These are phyloP conservation scores for Leuctra nigra DNA, from an alignment of 2,888 invertebrate genomes.

Conservation along the genomic window DNA sequence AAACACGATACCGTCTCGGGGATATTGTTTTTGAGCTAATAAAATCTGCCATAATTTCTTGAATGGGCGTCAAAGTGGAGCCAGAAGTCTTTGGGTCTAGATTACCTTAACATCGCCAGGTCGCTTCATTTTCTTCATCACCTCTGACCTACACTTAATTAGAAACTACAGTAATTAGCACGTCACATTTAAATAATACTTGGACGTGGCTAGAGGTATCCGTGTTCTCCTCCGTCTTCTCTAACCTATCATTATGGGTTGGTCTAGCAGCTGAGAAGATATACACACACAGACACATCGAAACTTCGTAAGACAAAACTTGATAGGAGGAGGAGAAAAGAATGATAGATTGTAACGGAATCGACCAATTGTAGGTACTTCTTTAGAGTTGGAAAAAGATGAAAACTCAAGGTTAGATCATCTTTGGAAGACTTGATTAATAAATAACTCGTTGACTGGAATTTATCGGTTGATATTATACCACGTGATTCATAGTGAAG, in stretches of 20 bases:
- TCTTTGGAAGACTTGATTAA: constrained; percentile 8
- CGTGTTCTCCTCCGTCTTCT: too few relatives aligned
- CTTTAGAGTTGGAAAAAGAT: too few relatives aligned
- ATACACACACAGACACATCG: background rate
- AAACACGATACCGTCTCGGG: too few relatives aligned
- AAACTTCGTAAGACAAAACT: too few relatives aligned
- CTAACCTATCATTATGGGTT: constrained; percentile 14
- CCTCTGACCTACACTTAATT: constrained; percentile 33
- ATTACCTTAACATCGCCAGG: background rate
- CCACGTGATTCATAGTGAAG: too few relatives aligned
- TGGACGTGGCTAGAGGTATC: constrained; percentile 15
- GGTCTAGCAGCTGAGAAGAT: background rate
- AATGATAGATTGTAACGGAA: constrained; percentile 13
- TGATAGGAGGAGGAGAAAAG: constrained; percentile 1
- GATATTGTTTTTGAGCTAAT: too few relatives aligned
- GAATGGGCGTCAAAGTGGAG: background rate
- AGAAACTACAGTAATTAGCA: constrained; percentile 34
- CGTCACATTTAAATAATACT: constrained; percentile 34
- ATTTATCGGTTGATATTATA: too few relatives aligned
- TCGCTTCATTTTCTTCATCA: constrained; percentile 2
- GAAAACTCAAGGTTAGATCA: constrained; percentile 12
- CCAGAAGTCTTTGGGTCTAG: background rate
- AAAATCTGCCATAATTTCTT: too few relatives aligned
- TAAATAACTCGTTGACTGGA: too few relatives aligned
- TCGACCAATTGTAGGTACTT: constrained; percentile 12